These are phyloP conservation scores for Rhynchomys soricoides DNA, from an alignment of 2,113 vertebrate species.

Conservation along the genomic window DNA sequence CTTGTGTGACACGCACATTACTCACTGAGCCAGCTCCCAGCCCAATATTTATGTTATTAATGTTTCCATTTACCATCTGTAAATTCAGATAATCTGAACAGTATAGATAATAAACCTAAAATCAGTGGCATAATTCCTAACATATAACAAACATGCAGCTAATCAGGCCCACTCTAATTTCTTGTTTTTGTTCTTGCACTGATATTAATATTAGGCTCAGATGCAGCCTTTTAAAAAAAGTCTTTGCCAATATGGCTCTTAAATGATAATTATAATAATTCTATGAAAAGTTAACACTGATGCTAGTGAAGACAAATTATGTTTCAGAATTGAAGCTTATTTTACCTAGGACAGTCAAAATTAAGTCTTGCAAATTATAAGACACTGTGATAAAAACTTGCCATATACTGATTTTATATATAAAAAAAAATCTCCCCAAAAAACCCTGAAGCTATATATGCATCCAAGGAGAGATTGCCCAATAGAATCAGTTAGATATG, in stretches of 20 bases:
- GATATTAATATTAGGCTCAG: constrained; percentile 34
- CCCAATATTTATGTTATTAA: not conserved
- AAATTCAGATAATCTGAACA: constrained; percentile 11
- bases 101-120: not conserved
- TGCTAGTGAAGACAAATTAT: not conserved
- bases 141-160: not conserved
- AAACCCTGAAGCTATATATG: not conserved
- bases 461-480: not conserved
- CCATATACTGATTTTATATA: not conserved
- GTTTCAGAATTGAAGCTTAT: not conserved
- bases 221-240: not conserved
- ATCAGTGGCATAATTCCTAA: not conserved
- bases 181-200: not conserved
- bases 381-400: constrained; percentile 8
- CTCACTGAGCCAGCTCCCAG: no score
- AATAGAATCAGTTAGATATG: not conserved
- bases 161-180: not conserved
- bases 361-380: not conserved
- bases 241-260: not conserved
- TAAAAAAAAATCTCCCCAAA: not conserved
- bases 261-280: constrained; percentile 35
- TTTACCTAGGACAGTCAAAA: not conserved
- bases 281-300: not conserved
- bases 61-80: not conserved
- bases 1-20: not conserved